Conservation (phyloP, 2,797 vertebrate genomes). For the Cyclura pinguis region DNA sequence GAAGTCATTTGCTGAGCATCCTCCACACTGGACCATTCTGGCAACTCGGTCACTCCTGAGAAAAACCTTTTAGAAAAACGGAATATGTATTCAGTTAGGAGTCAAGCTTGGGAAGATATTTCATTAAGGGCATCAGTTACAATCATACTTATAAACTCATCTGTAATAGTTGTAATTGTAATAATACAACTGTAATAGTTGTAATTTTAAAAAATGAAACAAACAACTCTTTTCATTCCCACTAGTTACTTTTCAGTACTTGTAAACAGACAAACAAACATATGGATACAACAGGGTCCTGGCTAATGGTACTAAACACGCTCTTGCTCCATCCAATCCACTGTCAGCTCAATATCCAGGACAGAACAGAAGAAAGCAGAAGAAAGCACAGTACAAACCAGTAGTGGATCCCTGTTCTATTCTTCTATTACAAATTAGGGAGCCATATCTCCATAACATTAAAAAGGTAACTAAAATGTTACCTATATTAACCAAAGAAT, state of each 20-base stretch:
- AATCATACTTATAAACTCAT: background rate
- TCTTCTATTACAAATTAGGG: background rate
- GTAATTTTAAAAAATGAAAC: background rate
- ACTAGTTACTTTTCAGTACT: background rate
- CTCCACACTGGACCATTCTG: conserved; percentile 90
- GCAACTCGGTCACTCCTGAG: conserved; percentile 90
- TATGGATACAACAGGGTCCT: background rate
- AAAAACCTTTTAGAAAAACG: conserved; percentile 81
- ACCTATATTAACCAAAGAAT: no score
- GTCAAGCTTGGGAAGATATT: background rate
- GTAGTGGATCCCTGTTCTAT: background rate
- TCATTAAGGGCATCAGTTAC: background rate
- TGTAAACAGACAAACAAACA: background rate
- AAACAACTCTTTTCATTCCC: background rate
- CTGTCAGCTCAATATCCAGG: background rate
- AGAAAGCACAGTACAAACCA: background rate
- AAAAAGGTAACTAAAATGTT: background rate
- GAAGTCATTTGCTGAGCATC: conserved; percentile 90
- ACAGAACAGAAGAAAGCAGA: background rate
- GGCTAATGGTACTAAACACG: background rate
- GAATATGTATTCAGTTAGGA: conserved; percentile 45
- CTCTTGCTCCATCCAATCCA: background rate
- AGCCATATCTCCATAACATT: background rate
- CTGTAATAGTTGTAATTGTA: background rate
- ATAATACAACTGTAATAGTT: background rate